Conservation (phyloP, 2,113 vertebrate species). For the Setophaga coronata region DNA sequence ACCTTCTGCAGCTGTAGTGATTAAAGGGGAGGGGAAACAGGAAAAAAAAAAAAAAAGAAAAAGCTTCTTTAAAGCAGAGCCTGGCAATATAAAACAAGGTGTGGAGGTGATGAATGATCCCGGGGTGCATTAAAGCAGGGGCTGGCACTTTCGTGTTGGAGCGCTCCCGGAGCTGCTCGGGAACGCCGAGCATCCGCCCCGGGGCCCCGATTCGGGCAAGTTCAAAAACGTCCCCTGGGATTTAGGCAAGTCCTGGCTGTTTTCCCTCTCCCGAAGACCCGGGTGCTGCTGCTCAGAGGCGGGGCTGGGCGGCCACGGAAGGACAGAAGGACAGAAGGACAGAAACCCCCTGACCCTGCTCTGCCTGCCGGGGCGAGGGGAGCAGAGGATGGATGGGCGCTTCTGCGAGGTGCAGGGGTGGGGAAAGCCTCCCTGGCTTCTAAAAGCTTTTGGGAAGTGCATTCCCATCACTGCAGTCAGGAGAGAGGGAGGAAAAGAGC, state of each 20-base stretch:
- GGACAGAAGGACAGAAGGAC: too few relatives aligned
- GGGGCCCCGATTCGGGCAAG: not conserved
- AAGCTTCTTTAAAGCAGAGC: not conserved
- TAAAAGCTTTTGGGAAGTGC: not conserved
- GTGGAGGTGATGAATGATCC: conserved; percentile 48
- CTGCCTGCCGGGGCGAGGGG: rapidly evolving
- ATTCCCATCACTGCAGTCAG: conserved; percentile 58
- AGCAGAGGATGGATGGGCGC: not conserved
- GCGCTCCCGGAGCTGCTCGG: conserved; percentile 1
- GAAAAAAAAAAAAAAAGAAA: not conserved
- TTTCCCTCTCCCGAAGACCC: not conserved
- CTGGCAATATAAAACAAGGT: conserved; percentile 40
- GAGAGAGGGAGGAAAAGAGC: not conserved
- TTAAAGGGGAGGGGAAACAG: conserved; percentile 23
- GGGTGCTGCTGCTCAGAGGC: rapidly evolving
- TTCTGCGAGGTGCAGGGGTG: not conserved
- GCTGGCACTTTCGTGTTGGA: conserved; percentile 21
- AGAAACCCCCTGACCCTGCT: not conserved
- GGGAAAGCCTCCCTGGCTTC: not conserved
- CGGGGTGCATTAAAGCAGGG: not conserved
- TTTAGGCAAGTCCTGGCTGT: not conserved
- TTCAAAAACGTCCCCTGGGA: conserved; percentile 22
- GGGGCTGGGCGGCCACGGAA: not conserved
- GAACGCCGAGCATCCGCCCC: not conserved
- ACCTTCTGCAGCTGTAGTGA: conserved; percentile 26